Conservation (phyloP, 2,888 invertebrate species). For the Drosophila paranaensis region DNA sequence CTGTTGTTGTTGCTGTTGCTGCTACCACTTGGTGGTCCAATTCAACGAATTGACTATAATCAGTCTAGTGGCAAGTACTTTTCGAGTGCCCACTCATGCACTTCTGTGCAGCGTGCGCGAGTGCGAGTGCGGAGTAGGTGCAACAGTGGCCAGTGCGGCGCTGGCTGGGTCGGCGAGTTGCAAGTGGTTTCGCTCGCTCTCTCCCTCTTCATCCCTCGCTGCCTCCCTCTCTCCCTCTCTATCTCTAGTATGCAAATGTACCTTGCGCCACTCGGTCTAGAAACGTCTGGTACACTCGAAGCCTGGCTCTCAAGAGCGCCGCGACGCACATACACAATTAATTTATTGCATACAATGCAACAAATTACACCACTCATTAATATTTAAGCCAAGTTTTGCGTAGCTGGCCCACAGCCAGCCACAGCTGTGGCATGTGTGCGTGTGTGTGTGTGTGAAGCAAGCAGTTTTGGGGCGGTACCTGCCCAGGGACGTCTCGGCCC, state of each 20-base stretch:
- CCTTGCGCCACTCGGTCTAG: constrained; percentile 59
- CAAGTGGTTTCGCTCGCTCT: constrained; percentile 52
- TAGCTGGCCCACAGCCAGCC: constrained; percentile 32
- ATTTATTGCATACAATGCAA: constrained; percentile 81
- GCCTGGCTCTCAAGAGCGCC: constrained; percentile 49
- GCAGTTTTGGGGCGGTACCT: constrained; percentile 42
- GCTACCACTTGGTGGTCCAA: constrained; percentile 77
- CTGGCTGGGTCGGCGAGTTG: constrained; percentile 64
- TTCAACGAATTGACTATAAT: constrained; percentile 81
- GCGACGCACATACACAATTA: constrained; percentile 72
- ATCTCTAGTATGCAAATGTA: constrained; percentile 65
- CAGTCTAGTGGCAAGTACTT: constrained; percentile 81
- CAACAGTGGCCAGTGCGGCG: constrained; percentile 22
- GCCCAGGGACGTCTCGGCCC: constrained; percentile 31
- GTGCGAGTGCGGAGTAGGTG: constrained; percentile 27
- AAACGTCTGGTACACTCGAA: constrained; percentile 45
- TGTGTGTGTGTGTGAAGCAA: constrained; percentile 30
- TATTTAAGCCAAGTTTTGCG: constrained; percentile 76
- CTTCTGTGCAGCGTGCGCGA: constrained; percentile 59
- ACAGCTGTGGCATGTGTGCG: constrained; percentile 37
- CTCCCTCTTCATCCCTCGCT: too few relatives aligned
- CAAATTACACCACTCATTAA: constrained; percentile 81
- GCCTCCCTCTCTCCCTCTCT: constrained; percentile 23
- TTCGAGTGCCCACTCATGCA: constrained; percentile 80
- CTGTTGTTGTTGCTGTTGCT: constrained; percentile 22